A percentile compares a stretch with the other conserved stretches of the same genome.
phyloP scores from a whole-genome alignment of 2,888 invertebrate genomes.

The Chalcis sispes region DNA sequence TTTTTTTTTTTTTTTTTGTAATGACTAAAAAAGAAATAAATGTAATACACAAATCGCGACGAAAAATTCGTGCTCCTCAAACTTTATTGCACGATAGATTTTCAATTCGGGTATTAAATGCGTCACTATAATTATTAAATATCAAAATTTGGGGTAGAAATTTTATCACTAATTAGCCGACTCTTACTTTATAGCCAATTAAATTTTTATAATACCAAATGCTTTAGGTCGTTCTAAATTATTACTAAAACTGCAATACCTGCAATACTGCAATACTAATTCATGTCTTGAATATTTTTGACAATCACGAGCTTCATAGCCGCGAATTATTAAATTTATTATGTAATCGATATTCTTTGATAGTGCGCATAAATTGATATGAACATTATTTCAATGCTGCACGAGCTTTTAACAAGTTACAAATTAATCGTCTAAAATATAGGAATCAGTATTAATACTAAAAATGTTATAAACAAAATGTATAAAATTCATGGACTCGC shows the following conservation, averaged over 20 bases:
- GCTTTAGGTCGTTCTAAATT: slow-evolving; percentile 37
- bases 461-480: no score
- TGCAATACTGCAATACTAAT: background rate
- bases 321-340: no score
- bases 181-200: slow-evolving; percentile 25
- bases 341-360: no score
- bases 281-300: background rate
- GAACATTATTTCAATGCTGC: no score
- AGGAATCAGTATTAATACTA: no score
- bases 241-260: no score
- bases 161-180: slow-evolving; percentile 27
- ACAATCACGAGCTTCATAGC: slow-evolving; percentile 9
- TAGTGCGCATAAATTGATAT: no score
- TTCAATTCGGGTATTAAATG: slow-evolving; percentile 3
- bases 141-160: slow-evolving; percentile 31
- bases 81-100: slow-evolving; percentile 16
- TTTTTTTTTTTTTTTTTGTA: no score
- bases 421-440: no score
- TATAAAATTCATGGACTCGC: no score
- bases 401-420: no score
- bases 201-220: slow-evolving; percentile 23
- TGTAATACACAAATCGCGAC: no score
- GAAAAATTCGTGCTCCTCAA: background rate
- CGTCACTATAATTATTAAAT: slow-evolving; percentile 21
- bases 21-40: background rate